These are phyloP conservation scores for Champsocephalus esox DNA, from an alignment of 2,797 vertebrate species.

Conservation along the genomic window DNA sequence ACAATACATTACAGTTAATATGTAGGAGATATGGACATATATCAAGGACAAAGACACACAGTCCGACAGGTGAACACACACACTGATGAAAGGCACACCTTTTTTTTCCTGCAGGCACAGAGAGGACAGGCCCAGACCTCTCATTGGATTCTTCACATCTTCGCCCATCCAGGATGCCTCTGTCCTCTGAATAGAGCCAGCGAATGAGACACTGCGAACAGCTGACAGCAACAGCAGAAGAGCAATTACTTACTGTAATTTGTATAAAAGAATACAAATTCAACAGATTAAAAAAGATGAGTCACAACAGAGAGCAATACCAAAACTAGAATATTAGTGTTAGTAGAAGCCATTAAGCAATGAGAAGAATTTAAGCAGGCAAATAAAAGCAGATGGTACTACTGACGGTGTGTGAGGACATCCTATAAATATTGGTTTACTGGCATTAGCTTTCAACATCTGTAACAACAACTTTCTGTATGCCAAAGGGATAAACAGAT, in stretches of 20 bases:
- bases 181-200: conserved; percentile 73
- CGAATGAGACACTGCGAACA: conserved; percentile 83
- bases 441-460: conserved; percentile 49
- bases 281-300: conserved; percentile 25
- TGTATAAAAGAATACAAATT: conserved; percentile 9
- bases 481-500: conserved; percentile 37
- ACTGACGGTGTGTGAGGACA: conserved; percentile 47
- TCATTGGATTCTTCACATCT: conserved; percentile 74
- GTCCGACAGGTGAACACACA: conserved; percentile 6
- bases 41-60: conserved; percentile 8
- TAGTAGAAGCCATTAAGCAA: conserved; percentile 60
- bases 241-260: conserved; percentile 36
- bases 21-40: not conserved
- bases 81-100: conserved; percentile 67
- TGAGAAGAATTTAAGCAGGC: conserved; percentile 60
- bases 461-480: conserved; percentile 42
- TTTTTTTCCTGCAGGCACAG: conserved; percentile 84
- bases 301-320: conserved; percentile 38
- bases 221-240: conserved; percentile 68
- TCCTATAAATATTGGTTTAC: conserved; percentile 41
- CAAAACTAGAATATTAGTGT: conserved; percentile 43
- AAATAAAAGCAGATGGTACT: conserved; percentile 64
- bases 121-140: conserved; percentile 78
- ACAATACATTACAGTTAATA: conserved; percentile 60
- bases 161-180: conserved; percentile 83